These are phyloP conservation scores for Rhinophrynus dorsalis DNA, from an alignment of 2,797 vertebrate genomes.

Conservation along the genomic window DNA sequence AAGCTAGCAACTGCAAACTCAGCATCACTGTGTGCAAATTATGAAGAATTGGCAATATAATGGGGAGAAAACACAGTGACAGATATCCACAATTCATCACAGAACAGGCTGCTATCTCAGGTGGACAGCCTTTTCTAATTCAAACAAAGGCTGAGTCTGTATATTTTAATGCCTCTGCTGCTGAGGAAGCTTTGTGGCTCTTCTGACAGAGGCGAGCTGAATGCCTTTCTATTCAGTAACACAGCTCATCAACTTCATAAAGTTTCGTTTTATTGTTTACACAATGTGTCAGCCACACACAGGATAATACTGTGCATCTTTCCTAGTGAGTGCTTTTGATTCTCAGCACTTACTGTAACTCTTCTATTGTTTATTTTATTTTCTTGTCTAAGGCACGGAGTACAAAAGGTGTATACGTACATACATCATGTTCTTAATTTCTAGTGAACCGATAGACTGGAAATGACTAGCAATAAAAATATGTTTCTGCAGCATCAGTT, in stretches of 20 bases:
- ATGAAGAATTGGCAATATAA: conserved; percentile 31
- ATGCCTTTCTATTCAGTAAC: conserved; percentile 11
- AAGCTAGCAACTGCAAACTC: conserved; percentile 39
- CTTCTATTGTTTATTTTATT: no score
- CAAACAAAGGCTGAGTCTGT: conserved; percentile 36
- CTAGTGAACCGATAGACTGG: no score
- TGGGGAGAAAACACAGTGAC: conserved; percentile 29
- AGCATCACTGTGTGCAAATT: conserved; percentile 31
- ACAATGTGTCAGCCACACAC: no score
- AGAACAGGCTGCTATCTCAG: conserved; percentile 27
- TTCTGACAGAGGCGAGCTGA: conserved; percentile 12
- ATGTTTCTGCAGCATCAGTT: no score
- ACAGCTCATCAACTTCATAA: conserved; percentile 9
- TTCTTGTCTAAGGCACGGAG: no score
- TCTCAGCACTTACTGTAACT: no score
- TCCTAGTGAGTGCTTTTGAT: no score
- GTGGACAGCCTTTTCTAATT: conserved; percentile 30
- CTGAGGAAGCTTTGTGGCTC: conserved; percentile 19
- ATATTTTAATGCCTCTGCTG: conserved; percentile 22
- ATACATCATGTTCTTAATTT: no score
- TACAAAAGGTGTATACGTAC: no score
- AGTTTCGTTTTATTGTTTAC: no score
- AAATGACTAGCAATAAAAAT: no score
- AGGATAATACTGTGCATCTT: no score
- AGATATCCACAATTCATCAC: conserved; percentile 42